Conservation (phyloP, 1,140 invertebrate genomes). For the Nebria ingens region DNA sequence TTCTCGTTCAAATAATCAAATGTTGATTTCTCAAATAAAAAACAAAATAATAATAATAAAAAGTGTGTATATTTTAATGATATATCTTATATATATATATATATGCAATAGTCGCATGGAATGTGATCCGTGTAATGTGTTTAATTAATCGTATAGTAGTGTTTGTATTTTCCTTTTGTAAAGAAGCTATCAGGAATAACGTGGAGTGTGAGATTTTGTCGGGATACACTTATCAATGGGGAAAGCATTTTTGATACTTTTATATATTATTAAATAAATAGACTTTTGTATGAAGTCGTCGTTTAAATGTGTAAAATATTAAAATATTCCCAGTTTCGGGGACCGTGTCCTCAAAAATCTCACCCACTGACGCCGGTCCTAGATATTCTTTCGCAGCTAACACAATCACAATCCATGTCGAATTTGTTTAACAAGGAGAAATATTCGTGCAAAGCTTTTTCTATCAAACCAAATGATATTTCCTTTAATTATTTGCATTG, state of each 20-base stretch:
- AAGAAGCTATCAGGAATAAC: too few relatives aligned
- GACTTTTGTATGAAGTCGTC: not conserved
- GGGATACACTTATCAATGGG: too few relatives aligned
- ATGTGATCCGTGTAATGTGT: not conserved
- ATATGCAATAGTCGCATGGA: not conserved
- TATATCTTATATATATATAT: too few relatives aligned
- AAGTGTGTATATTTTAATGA: too few relatives aligned
- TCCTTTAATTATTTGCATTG: conserved; percentile 13
- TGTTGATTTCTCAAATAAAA: not conserved
- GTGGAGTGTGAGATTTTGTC: too few relatives aligned
- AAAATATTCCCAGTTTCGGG: not conserved
- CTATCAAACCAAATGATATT: not conserved
- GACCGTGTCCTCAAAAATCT: not conserved
- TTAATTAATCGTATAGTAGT: not conserved
- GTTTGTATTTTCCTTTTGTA: too few relatives aligned
- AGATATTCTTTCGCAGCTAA: not conserved
- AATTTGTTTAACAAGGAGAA: not conserved
- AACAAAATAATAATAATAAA: too few relatives aligned
- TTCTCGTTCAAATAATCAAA: not conserved
- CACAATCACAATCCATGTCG: conserved; percentile 3
- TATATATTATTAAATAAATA: conserved; percentile 25
- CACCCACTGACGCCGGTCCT: not conserved
- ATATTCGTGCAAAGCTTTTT: not conserved
- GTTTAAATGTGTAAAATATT: conserved; percentile 6
- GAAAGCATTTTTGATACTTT: conserved; percentile 31